These are phyloP conservation scores for Drosophila asahinai DNA, from an alignment of 1,140 invertebrate genomes.

Conservation along the genomic window DNA sequence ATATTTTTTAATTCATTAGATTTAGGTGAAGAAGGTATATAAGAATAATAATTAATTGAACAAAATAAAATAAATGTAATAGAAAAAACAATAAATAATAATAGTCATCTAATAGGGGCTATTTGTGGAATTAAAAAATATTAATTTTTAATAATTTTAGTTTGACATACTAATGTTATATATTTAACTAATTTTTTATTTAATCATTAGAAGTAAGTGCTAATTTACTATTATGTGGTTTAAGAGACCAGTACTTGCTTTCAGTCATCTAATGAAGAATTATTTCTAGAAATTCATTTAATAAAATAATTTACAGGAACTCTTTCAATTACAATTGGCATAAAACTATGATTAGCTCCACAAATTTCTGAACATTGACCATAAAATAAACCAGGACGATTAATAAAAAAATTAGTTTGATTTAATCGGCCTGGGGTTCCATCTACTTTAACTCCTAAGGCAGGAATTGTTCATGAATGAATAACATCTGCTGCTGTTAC, in stretches of 20 bases:
- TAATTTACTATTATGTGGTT: slow-evolving; percentile 85
- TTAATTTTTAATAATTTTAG: slow-evolving; percentile 86
- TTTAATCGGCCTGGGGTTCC: slow-evolving; percentile 89
- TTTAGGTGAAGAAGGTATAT: slow-evolving; percentile 65
- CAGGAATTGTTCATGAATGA: slow-evolving; percentile 89
- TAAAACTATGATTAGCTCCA: slow-evolving; percentile 91
- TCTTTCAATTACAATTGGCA: slow-evolving; percentile 90
- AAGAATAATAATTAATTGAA: slow-evolving; percentile 85
- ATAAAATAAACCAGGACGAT: slow-evolving; percentile 87
- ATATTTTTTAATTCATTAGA: slow-evolving; percentile 73
- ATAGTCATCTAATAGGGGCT: slow-evolving; percentile 86
- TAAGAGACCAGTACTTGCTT: slow-evolving; percentile 88
- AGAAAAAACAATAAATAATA: slow-evolving; percentile 86
- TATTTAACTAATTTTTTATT: slow-evolving; percentile 85
- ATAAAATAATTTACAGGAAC: slow-evolving; percentile 86
- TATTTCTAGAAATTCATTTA: slow-evolving; percentile 86
- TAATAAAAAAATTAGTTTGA: slow-evolving; percentile 87
- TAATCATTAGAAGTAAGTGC: slow-evolving; percentile 86
- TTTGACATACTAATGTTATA: slow-evolving; percentile 87
- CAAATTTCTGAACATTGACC: slow-evolving; percentile 93
- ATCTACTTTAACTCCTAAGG: slow-evolving; percentile 89
- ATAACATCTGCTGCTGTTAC: slow-evolving; percentile 88
- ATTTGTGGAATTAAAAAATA: slow-evolving; percentile 87
- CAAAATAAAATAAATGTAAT: slow-evolving; percentile 86
- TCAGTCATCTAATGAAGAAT: slow-evolving; percentile 87